These are phyloP conservation scores for Hydrophis major DNA, from an alignment of 2,797 vertebrate genomes.

Conservation along the genomic window DNA sequence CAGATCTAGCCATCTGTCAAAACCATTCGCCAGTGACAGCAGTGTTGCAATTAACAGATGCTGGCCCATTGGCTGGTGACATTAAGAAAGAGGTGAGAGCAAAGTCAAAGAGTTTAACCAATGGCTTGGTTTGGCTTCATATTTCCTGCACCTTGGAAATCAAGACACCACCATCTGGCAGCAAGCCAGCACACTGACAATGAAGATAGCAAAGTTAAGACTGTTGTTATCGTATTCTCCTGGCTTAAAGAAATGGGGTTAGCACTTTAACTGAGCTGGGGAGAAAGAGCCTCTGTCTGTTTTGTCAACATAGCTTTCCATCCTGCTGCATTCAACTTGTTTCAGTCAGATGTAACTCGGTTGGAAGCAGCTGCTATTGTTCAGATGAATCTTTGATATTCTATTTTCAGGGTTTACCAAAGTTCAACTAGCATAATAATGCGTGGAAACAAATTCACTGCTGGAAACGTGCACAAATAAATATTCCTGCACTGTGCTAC, in stretches of 20 bases:
- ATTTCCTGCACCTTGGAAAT: neutral
- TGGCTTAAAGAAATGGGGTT: neutral
- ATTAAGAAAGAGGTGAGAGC: neutral
- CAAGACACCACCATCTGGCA: neutral
- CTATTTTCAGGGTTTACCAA: slow-evolving; percentile 49
- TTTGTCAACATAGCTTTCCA: slow-evolving; percentile 8
- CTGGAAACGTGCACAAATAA: slow-evolving; percentile 65
- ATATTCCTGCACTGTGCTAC: slow-evolving; percentile 60
- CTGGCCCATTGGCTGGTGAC: neutral
- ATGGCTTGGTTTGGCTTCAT: neutral
- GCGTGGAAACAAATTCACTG: slow-evolving; percentile 52
- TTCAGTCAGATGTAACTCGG: slow-evolving; percentile 37
- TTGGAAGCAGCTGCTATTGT: slow-evolving; percentile 52
- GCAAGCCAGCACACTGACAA: neutral
- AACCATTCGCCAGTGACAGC: neutral
- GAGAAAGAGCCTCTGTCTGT: neutral
- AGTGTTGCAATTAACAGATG: neutral
- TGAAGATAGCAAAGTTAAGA: neutral
- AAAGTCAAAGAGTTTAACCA: neutral
- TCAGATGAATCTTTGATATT: slow-evolving; percentile 49
- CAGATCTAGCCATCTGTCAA: neutral
- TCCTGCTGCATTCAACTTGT: slow-evolving; percentile 32
- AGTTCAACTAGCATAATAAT: slow-evolving; percentile 43
- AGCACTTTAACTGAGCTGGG: neutral
- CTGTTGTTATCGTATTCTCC: neutral